Percentiles rank a stretch among this genome's conserved stretches.
Evolutionary conservation across 2,113 vertebrate species (phyloP).

Genomic region (Cervus canadensis): DNA sequence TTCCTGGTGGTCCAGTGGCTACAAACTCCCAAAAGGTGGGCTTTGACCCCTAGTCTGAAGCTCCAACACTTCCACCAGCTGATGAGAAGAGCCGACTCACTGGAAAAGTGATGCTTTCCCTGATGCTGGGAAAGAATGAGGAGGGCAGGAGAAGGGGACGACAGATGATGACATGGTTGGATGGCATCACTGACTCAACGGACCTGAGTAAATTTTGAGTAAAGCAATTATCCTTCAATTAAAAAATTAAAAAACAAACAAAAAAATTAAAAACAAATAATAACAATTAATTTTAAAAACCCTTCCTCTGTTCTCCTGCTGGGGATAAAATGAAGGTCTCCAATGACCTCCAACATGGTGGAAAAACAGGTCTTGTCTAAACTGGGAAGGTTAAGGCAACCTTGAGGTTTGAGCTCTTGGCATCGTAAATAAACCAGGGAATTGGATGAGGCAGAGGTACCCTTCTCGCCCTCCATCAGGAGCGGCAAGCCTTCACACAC

Average conservation of each 20-base stretch:
- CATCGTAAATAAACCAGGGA: not conserved
- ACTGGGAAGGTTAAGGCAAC: not conserved
- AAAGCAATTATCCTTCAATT: not conserved
- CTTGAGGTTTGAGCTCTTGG: not conserved
- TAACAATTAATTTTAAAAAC: not conserved
- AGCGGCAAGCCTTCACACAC: not conserved
- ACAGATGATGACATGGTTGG: not conserved
- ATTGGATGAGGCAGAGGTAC: not conserved
- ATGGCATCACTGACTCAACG: not conserved
- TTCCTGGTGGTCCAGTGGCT: not conserved
- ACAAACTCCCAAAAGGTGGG: not conserved
- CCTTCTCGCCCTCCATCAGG: rapidly evolving
- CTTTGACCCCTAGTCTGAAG: not conserved
- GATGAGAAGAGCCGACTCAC: not conserved
- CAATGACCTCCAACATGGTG: not conserved
- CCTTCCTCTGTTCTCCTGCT: not conserved
- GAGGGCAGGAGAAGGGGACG: not conserved
- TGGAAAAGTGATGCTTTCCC: not conserved
- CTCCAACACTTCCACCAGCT: rapidly evolving
- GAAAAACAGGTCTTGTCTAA: not conserved
- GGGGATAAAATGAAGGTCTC: not conserved
- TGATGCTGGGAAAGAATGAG: not conserved
- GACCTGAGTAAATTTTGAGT: not conserved
- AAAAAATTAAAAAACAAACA: not conserved
- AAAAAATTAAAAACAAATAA: not conserved